Base-by-base conservation (phyloP, 2,888 invertebrate species). In the Tryphoninae sp. region DNA sequence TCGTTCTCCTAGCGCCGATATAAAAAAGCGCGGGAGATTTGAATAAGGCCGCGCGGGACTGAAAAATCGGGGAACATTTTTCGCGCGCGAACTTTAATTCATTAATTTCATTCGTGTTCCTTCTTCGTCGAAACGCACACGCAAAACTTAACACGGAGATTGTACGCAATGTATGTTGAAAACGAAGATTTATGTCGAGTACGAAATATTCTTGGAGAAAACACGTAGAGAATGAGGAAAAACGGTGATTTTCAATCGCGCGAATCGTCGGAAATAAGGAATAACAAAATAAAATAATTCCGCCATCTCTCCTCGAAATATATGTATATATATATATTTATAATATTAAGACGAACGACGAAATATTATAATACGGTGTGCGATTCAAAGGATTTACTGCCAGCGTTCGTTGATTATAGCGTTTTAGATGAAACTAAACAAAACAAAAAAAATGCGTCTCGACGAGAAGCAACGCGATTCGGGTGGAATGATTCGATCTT, bases 381-480 rank as follows among this genome's bases (percentile, higher is more conserved):
- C 26, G 59, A 65, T 67, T 77, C 64, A 49, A 81, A 72, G 68
- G 73, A 84, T 69, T 62, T 64, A 53, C 72, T 64, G 78, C 77
- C 85, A 84, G 74, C 72, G 67, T 82, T 82, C 83, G 78, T 78
- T 78, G 62, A 82, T 74, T 74, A 79, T 33, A 33, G 71, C 68
- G 26, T 74, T 76, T 78, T 73, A 69, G 71, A 58, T 73, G 75
- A 72, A 59, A 33, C 33, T 33, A 33, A 67, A 76, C 67, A 55
- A 61, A 40, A 51, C 59, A 74, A 69, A 71, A 78, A 45, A 71
- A 53, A 80, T 49, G 19, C 73, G 58, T 51, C 61, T 62, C 45
- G 61, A 65, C 49, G 55, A 68, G 59, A 2, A n/a, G n/a, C 40
- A 61, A 7, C 11, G 45, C 78, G 40, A 80, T 53, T 49, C 72